Conservation (phyloP, 2,113 vertebrate species). For the Illadopsis cleaveri region DNA sequence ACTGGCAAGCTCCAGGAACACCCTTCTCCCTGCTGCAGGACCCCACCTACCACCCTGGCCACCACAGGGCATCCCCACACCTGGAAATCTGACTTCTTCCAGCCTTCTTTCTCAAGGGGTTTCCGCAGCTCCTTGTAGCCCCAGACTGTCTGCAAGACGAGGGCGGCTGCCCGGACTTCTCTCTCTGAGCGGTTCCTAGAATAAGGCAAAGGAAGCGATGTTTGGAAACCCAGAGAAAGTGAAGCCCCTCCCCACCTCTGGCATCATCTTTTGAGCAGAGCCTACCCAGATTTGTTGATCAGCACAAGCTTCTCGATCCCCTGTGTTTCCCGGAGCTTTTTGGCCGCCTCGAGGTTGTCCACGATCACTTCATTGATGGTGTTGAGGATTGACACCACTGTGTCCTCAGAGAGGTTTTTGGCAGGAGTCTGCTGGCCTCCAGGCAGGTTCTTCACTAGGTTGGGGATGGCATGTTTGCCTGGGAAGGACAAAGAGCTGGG, state of each 20-base stretch:
- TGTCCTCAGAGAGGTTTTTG: constrained; percentile 85
- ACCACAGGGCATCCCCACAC: constrained; percentile 49
- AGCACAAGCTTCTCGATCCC: constrained; percentile 94
- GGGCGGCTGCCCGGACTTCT: constrained; percentile 90
- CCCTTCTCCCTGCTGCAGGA: not conserved
- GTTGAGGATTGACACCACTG: constrained; percentile 88
- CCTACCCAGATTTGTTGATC: constrained; percentile 91
- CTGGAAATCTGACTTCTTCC: constrained; percentile 97
- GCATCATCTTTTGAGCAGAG: not conserved
- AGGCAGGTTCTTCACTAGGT: constrained; percentile 88
- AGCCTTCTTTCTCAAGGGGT: constrained; percentile 93
- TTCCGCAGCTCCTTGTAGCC: constrained; percentile 92
- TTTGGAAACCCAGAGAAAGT: not conserved
- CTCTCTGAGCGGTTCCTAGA: constrained; percentile 91
- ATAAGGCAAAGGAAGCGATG: not conserved
- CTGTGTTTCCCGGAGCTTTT: constrained; percentile 87
- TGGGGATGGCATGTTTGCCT: constrained; percentile 91
- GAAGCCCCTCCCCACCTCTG: not conserved
- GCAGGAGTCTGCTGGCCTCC: constrained; percentile 86
- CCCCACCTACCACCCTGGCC: not conserved
- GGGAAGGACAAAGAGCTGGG: not conserved
- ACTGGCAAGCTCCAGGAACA: not conserved
- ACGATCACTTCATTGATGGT: constrained; percentile 91
- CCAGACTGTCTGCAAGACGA: constrained; percentile 92
- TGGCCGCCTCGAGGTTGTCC: constrained; percentile 90